Base-by-base conservation (phyloP, 2,888 invertebrate species). In the Protonemura montana region DNA sequence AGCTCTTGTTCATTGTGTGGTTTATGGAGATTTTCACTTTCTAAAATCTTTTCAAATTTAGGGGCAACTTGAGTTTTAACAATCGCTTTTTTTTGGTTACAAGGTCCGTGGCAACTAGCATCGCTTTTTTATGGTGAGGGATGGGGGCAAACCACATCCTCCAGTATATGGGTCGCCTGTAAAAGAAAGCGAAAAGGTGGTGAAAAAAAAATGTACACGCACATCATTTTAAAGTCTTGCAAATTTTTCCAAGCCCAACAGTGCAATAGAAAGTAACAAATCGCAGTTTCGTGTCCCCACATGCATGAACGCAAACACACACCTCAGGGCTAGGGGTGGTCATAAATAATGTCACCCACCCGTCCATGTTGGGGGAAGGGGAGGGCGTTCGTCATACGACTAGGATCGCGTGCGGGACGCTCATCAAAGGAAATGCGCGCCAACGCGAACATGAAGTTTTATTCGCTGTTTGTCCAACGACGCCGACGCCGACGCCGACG, bases 381-480 rank as follows among this genome's bases (percentile, higher is more conserved):
- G 59, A 21, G 16, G 3, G 16, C 13, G 13, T 21, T 59, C 13
- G 13, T 59, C 59, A 13, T 13, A 59, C 59, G 59, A 59, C 59
- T 10, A 21, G 59, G 6, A 28, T 81, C 81, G 81, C 81, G 81
- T 81, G 81, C 28, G 13, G 28, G 6, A 6, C 1, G 26, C 28
- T 81, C 81, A 81, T 81, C 81, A 81, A n/a, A 30, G 81, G 30
- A 81, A 80, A 27, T 30, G 81, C 81, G 81, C 28, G 30, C 6
- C 81, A 21, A 21, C 59, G 59, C 13, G 59, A 59, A 21, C 59
- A 21, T 21, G 13, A 21, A 59, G 59, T 21, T 59, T 59, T 59
- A 21, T 59, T 59, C 59, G 59, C 59, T 59, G 21, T 59, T 59
- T 59, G 59, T 21, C 59, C 59, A 21, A 35, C 59, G 16, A 10